These are phyloP conservation scores for Semicossyphus pulcher DNA, from an alignment of 2,113 vertebrate genomes.

Conservation along the genomic window DNA sequence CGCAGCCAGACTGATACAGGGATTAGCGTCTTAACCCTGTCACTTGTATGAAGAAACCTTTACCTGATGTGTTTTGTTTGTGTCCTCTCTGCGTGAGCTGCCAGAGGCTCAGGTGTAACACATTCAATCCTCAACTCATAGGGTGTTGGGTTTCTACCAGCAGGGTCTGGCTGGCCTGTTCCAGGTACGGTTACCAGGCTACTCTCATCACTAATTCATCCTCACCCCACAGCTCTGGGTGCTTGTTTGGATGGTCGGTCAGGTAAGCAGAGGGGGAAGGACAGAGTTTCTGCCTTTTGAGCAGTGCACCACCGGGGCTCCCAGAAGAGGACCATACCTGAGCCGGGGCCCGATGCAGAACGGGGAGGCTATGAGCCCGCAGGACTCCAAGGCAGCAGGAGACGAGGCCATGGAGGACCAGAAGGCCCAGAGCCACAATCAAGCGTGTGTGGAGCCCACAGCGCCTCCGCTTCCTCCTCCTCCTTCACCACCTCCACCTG, in stretches of 20 bases:
- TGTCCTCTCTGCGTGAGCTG: slow-evolving; percentile 49
- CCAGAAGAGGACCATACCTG: slow-evolving; percentile 62
- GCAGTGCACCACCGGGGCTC: slow-evolving; percentile 76
- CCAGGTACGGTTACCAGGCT: slow-evolving; percentile 82
- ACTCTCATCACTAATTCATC: slow-evolving; percentile 89
- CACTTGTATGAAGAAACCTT: slow-evolving; percentile 34
- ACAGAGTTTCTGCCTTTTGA: slow-evolving; percentile 47
- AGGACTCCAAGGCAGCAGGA: slow-evolving; percentile 81
- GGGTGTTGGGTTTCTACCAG: slow-evolving; percentile 79
- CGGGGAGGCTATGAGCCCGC: slow-evolving; percentile 81
- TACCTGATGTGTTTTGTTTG: slow-evolving; percentile 56
- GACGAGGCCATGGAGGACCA: slow-evolving; percentile 68
- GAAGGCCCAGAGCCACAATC: slow-evolving; percentile 57
- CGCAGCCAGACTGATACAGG: slow-evolving; percentile 15
- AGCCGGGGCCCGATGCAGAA: slow-evolving; percentile 76
- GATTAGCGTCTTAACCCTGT: slow-evolving; percentile 15
- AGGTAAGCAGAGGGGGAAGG: slow-evolving; percentile 19
- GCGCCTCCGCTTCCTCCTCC: slow-evolving; percentile 77
- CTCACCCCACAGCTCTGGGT: slow-evolving; percentile 52
- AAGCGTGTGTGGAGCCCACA: slow-evolving; percentile 61
- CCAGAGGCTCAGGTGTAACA: slow-evolving; percentile 74
- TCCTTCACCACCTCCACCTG: slow-evolving; percentile 63
- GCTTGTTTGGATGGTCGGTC: slow-evolving; percentile 34
- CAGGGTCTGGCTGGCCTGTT: slow-evolving; percentile 57
- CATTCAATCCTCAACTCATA: slow-evolving; percentile 66